Evolutionary conservation across 2,888 invertebrate species (phyloP), one percentile per base, ranked within the genome.

Genomic region (Epirrhoe alternata): DNA sequence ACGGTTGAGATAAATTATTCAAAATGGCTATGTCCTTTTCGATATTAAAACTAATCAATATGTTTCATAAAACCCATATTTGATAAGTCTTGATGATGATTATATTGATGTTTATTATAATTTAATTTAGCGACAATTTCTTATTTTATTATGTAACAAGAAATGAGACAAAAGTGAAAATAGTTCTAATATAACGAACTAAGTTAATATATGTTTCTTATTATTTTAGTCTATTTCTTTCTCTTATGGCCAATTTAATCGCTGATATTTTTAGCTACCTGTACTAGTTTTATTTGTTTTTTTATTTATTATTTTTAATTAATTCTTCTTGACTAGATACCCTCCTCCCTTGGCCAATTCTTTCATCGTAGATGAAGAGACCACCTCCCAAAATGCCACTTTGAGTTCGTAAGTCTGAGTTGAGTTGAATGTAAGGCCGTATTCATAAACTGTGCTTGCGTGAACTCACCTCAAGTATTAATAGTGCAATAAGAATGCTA

Each of bases 311-410:
- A 24, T 42, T 31, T 7, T 16, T 42, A 12, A n/a, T n/a, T 42
- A 16, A 35, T 61, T 57, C 6, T 55, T 66, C 61, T 74, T 79
- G 50, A 52, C 38, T 68, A 89, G 89, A 86, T 81, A 79, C 68
- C 77, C 80, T 56, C 77, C 81, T 68, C 80, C 87, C 51, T 70
- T 80, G 70, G 71, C 78, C 69, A 80, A 82, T 72, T 75, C 84
- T 71, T 83, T 80, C 73, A 77, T 81, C 72, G 73, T 85, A 64
- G 81, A 81, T 58, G 82, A 81, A 57, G 82, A 82, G 38, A 74
- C 76, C 14, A 66, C 78, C 52, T 73, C 85, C 33, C 79, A 73
- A 61, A 83, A 79, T 45, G 57, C 58, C 61, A 70, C 53, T 50
- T 38, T 64, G 54, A 69, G 74, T 69, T 79, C 77, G 85, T 84